Conservation (phyloP, 2,888 invertebrate species). For the Dicranocentrus wangi region DNA sequence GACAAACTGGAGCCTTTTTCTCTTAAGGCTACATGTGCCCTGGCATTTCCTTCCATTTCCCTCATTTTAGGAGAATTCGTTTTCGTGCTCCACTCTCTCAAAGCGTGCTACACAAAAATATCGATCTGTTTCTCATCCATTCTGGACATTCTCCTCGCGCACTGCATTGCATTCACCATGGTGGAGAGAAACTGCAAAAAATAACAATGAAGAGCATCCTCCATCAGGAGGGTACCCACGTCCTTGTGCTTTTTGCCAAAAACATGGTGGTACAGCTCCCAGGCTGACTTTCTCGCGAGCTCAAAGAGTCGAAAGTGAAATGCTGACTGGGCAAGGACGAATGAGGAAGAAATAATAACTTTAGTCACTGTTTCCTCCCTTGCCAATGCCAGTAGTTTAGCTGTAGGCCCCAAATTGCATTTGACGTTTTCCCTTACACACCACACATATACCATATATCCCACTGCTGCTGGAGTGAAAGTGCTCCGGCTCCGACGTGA, state of each 20-base stretch:
- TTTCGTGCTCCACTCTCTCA: no score
- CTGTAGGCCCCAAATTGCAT: not conserved
- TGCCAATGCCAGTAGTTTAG: not conserved
- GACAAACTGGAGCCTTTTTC: conserved; percentile 1
- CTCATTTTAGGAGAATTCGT: no score
- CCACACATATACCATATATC: no score
- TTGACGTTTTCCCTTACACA: not conserved
- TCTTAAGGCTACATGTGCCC: not conserved
- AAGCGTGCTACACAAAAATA: conserved; percentile 2
- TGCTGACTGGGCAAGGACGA: conserved; percentile 4
- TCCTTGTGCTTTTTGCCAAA: conserved; percentile 16
- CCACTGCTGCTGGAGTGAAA: no score
- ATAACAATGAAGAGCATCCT: not conserved
- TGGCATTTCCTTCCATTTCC: no score
- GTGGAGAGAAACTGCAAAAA: not conserved
- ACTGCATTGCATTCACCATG: conserved; percentile 12
- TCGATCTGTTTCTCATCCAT: not conserved
- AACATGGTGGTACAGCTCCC: not conserved
- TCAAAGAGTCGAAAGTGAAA: not conserved
- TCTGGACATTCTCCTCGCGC: not conserved
- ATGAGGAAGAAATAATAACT: not conserved
- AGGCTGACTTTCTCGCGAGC: not conserved
- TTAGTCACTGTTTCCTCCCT: not conserved
- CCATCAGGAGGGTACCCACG: not conserved
- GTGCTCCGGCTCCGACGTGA: no score